These are phyloP conservation scores for Atta texana DNA, from an alignment of 1,140 invertebrate species.

Conservation along the genomic window DNA sequence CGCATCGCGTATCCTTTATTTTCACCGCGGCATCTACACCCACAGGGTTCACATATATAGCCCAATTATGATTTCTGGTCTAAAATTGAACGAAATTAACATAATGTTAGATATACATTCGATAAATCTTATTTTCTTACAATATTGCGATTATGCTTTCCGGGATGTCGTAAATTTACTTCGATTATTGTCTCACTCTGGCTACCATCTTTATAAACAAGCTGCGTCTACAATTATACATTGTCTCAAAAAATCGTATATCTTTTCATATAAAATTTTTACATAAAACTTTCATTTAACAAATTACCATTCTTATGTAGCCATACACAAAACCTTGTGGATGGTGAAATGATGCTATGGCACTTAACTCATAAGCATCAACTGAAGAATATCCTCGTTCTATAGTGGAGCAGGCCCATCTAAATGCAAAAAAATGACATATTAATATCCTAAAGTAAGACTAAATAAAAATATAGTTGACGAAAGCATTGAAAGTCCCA, in stretches of 20 bases:
- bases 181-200: constrained; percentile 96
- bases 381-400: constrained; percentile 94
- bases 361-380: constrained; percentile 94
- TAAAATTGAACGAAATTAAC: constrained; percentile 81
- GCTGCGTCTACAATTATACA: constrained; percentile 89
- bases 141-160: constrained; percentile 92
- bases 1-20: constrained; percentile 92
- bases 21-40: constrained; percentile 96
- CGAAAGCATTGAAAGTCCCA: not conserved
- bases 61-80: constrained; percentile 96
- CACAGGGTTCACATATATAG: constrained; percentile 96
- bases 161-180: constrained; percentile 94
- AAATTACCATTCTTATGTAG: constrained; percentile 92
- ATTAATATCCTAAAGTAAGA: not conserved
- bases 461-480: not conserved
- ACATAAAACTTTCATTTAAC: not conserved
- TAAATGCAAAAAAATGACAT: constrained; percentile 70
- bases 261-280: not conserved
- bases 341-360: constrained; percentile 97
- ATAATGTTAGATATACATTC: constrained; percentile 1
- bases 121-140: constrained; percentile 85
- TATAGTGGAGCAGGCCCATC: constrained; percentile 94
- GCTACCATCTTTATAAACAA: constrained; percentile 94
- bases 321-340: constrained; percentile 94
- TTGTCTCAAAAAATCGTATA: not conserved